Evolutionary conservation across 2,797 vertebrate species (phyloP).

Genomic region (Danio albolineatus): DNA sequence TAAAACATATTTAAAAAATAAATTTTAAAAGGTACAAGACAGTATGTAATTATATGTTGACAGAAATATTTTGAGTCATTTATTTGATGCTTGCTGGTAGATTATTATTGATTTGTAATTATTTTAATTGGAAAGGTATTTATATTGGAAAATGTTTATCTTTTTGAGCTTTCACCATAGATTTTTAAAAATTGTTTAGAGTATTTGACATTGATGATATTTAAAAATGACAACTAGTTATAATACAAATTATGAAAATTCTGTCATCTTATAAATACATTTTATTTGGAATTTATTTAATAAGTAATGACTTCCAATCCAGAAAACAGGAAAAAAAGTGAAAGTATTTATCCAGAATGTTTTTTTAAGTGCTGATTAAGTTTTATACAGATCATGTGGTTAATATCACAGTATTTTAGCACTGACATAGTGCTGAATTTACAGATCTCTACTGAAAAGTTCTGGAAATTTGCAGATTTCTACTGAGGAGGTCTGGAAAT

Average conservation of each 20-base stretch:
- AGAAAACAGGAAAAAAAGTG: background rate
- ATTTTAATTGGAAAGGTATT: background rate
- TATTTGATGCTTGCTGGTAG: background rate
- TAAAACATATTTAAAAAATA: background rate
- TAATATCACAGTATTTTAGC: slow-evolving; percentile 8
- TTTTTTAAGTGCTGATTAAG: background rate
- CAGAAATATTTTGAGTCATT: too few relatives aligned
- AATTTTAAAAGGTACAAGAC: background rate
- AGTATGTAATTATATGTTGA: too few relatives aligned
- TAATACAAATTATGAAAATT: too few relatives aligned
- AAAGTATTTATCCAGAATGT: background rate
- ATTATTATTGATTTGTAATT: too few relatives aligned
- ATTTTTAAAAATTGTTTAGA: too few relatives aligned
- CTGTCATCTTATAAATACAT: background rate
- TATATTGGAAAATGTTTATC: too few relatives aligned
- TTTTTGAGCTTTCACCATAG: too few relatives aligned
- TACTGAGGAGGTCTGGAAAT: too few relatives aligned
- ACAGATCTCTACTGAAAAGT: background rate
- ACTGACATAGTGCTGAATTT: background rate
- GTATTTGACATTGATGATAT: too few relatives aligned
- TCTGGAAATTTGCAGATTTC: background rate
- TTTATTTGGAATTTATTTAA: background rate
- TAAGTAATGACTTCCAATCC: background rate
- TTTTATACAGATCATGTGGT: background rate
- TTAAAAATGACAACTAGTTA: too few relatives aligned